Base-by-base conservation (phyloP, 1,140 invertebrate genomes). In the Leptoteleia sp. region DNA sequence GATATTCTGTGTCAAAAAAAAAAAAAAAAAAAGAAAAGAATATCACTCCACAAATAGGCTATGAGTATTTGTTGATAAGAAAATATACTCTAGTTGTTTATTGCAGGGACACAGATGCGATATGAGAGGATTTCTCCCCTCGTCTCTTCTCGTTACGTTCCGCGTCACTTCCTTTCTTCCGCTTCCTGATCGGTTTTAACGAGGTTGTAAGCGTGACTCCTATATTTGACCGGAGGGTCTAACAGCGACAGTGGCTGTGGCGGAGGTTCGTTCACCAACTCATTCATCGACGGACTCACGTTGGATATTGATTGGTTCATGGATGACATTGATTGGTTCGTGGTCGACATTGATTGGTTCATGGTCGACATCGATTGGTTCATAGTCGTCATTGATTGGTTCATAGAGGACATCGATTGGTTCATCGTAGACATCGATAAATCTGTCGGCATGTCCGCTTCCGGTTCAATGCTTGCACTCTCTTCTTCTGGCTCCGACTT, bases 381-480 rank as follows among this genome's bases (percentile, higher is more conserved):
- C n/a, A n/a, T n/a, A n/a, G n/a, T n/a, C n/a, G n/a, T n/a, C n/a
- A n/a, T n/a, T n/a, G n/a, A n/a, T n/a, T n/a, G n/a, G n/a, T n/a
- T n/a, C n/a, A n/a, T n/a, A n/a, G n/a, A n/a, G 17, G 91, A 90
- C 91, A 92, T 92, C 65, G 92, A 92, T 50, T 88, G 87, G 75
- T 77, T 87, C 87, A 89, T 87, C 82, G 89, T 88, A n/a, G 91
- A 90, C 91, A 93, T 93, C 64, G 92, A 92, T 48, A 93, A 87
- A 83, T 93, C 92, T 9, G 92, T 93, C 9, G 92, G 92, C 92
- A 93, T 92, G 73, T 93, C 92, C 77, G 91, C 90, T 81, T 92
- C 92, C 45, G 85, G 85, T 27, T 90, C 88, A 73, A 82, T 87
- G 77, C 71, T 89, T 85, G 54, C 45, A 12, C 73, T 84, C 55